Conservation (phyloP, 2,113 vertebrate genomes). For the Bathybates hornii region DNA sequence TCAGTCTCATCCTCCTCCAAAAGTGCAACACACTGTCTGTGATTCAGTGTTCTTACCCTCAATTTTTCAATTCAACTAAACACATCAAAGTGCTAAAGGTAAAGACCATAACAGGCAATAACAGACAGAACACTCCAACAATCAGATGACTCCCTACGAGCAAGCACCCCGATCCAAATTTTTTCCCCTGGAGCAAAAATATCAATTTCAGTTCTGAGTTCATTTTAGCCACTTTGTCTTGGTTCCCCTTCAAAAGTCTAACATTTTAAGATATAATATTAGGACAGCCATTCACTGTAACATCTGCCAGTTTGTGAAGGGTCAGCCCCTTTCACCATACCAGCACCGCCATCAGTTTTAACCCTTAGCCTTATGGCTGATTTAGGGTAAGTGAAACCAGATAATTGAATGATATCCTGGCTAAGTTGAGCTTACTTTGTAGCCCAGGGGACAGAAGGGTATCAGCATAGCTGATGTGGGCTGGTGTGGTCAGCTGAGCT, state of each 20-base stretch:
- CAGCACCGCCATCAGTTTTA: background rate
- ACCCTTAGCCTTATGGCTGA: rapidly evolving
- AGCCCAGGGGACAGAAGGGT: background rate
- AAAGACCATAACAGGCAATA: background rate
- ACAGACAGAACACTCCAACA: rapidly evolving
- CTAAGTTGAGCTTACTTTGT: background rate
- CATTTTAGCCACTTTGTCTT: background rate
- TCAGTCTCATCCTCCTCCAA: background rate
- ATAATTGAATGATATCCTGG: background rate
- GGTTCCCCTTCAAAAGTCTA: background rate
- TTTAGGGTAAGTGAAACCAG: background rate
- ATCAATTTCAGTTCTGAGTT: background rate
- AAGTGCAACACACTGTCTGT: background rate
- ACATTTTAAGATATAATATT: background rate
- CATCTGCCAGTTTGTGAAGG: background rate
- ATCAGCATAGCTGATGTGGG: rapidly evolving
- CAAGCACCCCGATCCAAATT: background rate
- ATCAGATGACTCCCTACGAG: rapidly evolving
- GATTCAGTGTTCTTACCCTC: background rate
- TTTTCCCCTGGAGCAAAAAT: rapidly evolving
- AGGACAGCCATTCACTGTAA: background rate
- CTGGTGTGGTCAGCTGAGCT: background rate
- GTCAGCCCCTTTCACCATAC: background rate
- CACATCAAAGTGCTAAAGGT: background rate
- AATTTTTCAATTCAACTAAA: background rate